Evolutionary conservation across 2,113 vertebrate genomes (phyloP).

Genomic region (Eulemur macaco): DNA sequence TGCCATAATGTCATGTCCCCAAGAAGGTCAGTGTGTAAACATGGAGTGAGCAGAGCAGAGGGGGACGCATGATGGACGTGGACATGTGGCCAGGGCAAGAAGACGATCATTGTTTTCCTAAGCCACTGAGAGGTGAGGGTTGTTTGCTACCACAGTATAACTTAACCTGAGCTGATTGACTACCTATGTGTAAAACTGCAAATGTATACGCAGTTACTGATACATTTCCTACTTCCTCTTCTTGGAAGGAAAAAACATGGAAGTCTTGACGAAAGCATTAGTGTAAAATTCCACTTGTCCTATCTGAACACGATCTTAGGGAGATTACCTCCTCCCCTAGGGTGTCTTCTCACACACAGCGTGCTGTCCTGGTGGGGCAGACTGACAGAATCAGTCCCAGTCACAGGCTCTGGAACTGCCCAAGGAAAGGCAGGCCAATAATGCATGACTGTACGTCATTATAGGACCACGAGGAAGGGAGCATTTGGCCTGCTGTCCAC

Average conservation of each 20-base stretch:
- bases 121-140: not conserved
- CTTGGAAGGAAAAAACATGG: not conserved
- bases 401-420: constrained; percentile 63
- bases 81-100: not conserved
- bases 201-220: not conserved
- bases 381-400: constrained; percentile 47
- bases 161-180: not conserved
- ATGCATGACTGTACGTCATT: constrained; percentile 70
- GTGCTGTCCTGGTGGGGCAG: constrained; percentile 58
- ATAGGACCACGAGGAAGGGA: constrained; percentile 69
- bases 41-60: not conserved
- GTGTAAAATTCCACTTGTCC: constrained; percentile 49
- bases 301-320: constrained; percentile 22
- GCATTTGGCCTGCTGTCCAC: constrained; percentile 64
- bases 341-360: constrained; percentile 48
- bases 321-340: constrained; percentile 42
- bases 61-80: not conserved
- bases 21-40: not conserved
- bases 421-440: constrained; percentile 70
- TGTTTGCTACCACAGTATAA: not conserved
- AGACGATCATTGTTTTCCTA: not conserved
- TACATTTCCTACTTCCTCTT: not conserved
- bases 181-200: not conserved
- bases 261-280: constrained; percentile 47
- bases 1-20: not conserved